Evolutionary conservation across 2,113 vertebrate genomes (phyloP), one percentile per base, ranked within the genome.

Genomic region (Embiotoca jacksoni): DNA sequence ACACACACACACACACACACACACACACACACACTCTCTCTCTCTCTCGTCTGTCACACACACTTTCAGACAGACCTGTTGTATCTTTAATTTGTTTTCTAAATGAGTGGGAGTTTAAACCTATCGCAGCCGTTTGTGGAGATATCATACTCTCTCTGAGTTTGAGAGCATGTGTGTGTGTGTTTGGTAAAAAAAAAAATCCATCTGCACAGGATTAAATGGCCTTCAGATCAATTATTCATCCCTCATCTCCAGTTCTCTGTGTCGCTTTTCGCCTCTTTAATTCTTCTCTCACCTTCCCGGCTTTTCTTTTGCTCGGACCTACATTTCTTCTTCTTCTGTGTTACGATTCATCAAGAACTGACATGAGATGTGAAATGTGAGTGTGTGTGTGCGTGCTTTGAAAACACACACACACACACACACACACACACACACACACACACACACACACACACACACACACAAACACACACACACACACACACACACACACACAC

Each of bases 181-280:
- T 14, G 23, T 41, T 23, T 50, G 41, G 9, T 64, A 58, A 23
- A 58, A 63, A 81, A 37, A 32, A 63, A 81, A 37, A 32, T 49
- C 50, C 10, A 47, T 46, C 36, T 31, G 30, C 14, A 0, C 1
- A 33, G 65, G 2, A 64, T 58, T 68, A 50, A 71, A 66, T 37
- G 32, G 2, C 57, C 63, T 78, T 72, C 37, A 65, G 71, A 82
- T 91, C 74, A 80, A 73, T 88, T 75, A 83, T 89, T 86, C 32
- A 37, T 86, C 37, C 23, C n/a, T 81, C 44, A 61, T 72, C 55
- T 82, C 49, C 32, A 14, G 14, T 63, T 36, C 60, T 39, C 50
- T 30, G 32, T 3, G 6, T 36, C 3, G 1, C 13, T 36, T 70
- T 76, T 83, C 23, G 5, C 23, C 33, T 69, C 16, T 71, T 65